A percentile compares a stretch with the other conserved stretches of the same genome.
These are phyloP conservation scores for Cheilosia grossa DNA, from an alignment of 2,888 invertebrate species.

Conservation along the genomic window DNA sequence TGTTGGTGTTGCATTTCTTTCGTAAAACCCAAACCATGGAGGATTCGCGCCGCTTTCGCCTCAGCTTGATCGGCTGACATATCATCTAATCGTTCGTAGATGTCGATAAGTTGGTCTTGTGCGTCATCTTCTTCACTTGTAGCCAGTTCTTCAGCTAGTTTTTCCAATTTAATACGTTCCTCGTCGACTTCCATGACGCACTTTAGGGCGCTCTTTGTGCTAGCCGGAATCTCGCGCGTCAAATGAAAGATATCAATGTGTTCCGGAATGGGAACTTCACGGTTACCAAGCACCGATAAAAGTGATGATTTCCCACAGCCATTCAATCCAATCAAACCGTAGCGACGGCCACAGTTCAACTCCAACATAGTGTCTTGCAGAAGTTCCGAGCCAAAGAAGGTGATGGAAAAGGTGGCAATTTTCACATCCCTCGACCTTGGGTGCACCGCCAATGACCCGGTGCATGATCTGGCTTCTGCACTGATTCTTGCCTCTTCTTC, in stretches of 20 bases:
- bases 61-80: slow-evolving; percentile 98
- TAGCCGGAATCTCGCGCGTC: slow-evolving; percentile 98
- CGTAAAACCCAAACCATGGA: slow-evolving; percentile 98
- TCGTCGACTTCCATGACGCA: slow-evolving; percentile 99
- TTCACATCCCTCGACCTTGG: slow-evolving; percentile 98
- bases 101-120: slow-evolving; percentile 98
- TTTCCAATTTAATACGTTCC: slow-evolving; percentile 95
- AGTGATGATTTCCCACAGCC: slow-evolving; percentile 99
- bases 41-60: slow-evolving; percentile 95
- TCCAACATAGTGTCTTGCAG: slow-evolving; percentile 97
- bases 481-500: slow-evolving; percentile 96
- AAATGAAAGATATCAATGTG: slow-evolving; percentile 99
- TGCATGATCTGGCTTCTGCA: slow-evolving; percentile 96
- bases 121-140: slow-evolving; percentile 94
- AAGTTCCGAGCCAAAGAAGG: slow-evolving; percentile 98
- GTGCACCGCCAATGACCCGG: slow-evolving; percentile 97
- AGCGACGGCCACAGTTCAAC: slow-evolving; percentile 97
- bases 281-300: slow-evolving; percentile 94
- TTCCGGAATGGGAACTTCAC: slow-evolving; percentile 97
- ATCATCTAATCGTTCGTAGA: slow-evolving; percentile 98
- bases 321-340: slow-evolving; percentile 98
- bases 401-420: slow-evolving; percentile 97
- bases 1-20: slow-evolving; percentile 93
- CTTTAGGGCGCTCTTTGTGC: slow-evolving; percentile 96
- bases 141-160: slow-evolving; percentile 94